Base-by-base conservation (phyloP, 1,140 invertebrate genomes). In the Colletes gigas region DNA sequence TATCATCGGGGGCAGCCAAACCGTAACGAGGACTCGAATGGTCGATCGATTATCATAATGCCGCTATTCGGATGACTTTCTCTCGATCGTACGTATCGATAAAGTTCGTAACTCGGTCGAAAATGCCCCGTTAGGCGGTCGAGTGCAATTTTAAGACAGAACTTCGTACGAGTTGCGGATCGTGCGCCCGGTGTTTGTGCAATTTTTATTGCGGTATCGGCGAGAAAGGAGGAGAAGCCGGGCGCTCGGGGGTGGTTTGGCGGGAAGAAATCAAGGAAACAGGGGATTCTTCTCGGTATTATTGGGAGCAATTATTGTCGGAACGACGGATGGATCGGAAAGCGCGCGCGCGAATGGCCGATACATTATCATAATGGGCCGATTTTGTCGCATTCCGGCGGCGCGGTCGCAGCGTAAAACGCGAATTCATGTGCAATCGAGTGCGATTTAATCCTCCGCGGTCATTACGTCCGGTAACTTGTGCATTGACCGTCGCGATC, bases 31-130 rank as follows among this genome's bases (percentile, higher is more conserved):
- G 47, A 81, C 79, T 63, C 69, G 78, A 83, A 89, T 87, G 70
- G 76, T 12, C 74, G 76, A 89, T 87, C 84, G 84, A 90, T 90
- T 90, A 87, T 69, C 89, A 90, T 90, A 89, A 89, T 89, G 81
- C 74, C 44, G 59, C 78, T 73, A 87, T 90, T 90, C 74, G 67
- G 41, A 70, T 57, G 65, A 50, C 74, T 59, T 77, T 65, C 81
- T 69, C 2, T 14, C 19, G 17, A 30, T 50, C 47, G 9, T 12
- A 15, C 74, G 41, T 15, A 15, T 67, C 71, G 70, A 65, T 65
- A 79, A 79, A 54, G 19, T 47, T 15, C 14, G 39, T 12, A 70
- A 73, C 60, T 71, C 76, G 55, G n/a, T 14, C 47, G 41, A 12
- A 60, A 47, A 39, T 50, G 68, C 14, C 39, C 30, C 69, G 59